Evolutionary conservation across 2,888 invertebrate genomes (phyloP).

Genomic region (Caenorhabditis drosophilae): DNA sequence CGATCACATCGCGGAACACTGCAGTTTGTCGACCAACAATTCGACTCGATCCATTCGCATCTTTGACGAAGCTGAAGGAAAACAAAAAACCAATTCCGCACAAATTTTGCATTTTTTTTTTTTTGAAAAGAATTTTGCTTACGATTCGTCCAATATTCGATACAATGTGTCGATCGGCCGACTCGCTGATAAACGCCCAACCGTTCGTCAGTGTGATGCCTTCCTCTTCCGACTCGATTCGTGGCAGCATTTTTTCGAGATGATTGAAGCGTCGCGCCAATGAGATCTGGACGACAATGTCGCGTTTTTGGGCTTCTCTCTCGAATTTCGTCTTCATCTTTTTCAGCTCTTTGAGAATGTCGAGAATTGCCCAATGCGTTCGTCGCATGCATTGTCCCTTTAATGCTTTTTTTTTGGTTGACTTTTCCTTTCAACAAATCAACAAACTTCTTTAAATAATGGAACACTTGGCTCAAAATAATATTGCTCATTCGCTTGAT

Average conservation of each 20-base stretch:
- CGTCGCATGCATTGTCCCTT: no score
- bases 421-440: no score
- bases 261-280: background rate
- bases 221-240: background rate
- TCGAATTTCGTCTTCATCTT: background rate
- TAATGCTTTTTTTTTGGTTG: no score
- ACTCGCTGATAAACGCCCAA: background rate
- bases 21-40: constrained; percentile 18
- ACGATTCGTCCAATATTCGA: constrained; percentile 3
- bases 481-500: constrained; percentile 7
- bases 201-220: background rate
- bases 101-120: background rate
- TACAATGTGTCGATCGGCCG: no score
- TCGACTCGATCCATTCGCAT: constrained; percentile 12
- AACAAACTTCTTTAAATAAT: background rate
- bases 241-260: background rate
- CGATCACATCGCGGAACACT: constrained; percentile 27
- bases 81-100: background rate
- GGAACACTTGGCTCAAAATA: constrained; percentile 6
- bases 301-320: background rate
- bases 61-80: background rate
- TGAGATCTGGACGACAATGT: background rate
- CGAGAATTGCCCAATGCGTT: no score
- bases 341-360: no score
- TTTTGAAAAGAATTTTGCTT: background rate